These are phyloP conservation scores for Hoplias malabaricus DNA, from an alignment of 2,113 vertebrate species.

Conservation along the genomic window DNA sequence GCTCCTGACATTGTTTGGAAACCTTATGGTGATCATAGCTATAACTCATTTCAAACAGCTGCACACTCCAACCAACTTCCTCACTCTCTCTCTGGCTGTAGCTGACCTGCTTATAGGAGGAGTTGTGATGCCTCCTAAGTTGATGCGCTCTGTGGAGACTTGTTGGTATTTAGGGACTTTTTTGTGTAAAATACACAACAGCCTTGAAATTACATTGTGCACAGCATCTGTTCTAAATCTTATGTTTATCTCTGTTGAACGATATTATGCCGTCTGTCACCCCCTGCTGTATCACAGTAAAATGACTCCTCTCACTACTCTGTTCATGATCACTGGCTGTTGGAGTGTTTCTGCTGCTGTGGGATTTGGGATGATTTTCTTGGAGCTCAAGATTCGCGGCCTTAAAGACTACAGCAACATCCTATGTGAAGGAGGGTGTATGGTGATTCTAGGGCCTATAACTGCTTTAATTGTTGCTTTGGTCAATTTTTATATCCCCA, in stretches of 20 bases:
- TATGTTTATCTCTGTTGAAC: slow-evolving; percentile 76
- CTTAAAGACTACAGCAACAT: background rate
- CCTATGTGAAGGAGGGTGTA: slow-evolving; percentile 53
- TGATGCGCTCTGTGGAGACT: slow-evolving; percentile 42
- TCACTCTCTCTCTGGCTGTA: slow-evolving; percentile 79
- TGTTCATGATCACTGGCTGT: background rate
- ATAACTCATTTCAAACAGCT: slow-evolving; percentile 80
- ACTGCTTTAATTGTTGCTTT: slow-evolving; percentile 69
- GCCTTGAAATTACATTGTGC: slow-evolving; percentile 75
- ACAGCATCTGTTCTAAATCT: slow-evolving; percentile 80
- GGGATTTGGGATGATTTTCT: slow-evolving; percentile 51
- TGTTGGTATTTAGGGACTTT: slow-evolving; percentile 72
- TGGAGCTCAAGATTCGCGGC: slow-evolving; percentile 25
- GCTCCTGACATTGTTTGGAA: slow-evolving; percentile 43
- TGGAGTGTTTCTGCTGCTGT: background rate
- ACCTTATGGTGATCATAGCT: slow-evolving; percentile 78
- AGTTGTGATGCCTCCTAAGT: slow-evolving; percentile 50
- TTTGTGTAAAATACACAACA: slow-evolving; percentile 81
- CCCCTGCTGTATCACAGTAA: slow-evolving; percentile 22
- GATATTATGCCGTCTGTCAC: slow-evolving; percentile 66
- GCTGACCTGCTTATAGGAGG: slow-evolving; percentile 59
- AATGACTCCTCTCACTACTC: slow-evolving; percentile 6
- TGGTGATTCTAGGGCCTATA: slow-evolving; percentile 72
- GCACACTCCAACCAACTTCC: slow-evolving; percentile 77
- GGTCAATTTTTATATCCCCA: slow-evolving; percentile 78